phyloP scores from a whole-genome alignment of 2,797 vertebrate species.

The Podarcis lilfordi region DNA sequence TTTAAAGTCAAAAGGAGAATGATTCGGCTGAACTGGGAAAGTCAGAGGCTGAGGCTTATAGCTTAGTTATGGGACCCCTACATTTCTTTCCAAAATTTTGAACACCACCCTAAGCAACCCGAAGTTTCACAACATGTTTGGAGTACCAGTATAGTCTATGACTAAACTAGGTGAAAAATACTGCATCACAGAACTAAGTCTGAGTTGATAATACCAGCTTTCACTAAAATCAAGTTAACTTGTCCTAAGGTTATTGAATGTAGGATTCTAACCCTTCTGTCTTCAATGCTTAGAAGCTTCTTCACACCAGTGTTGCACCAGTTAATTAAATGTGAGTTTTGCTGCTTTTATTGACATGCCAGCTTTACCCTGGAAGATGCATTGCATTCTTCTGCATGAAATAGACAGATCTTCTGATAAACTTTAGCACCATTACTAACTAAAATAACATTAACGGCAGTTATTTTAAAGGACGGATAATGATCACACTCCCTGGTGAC shows the following conservation, averaged over 20 bases:
- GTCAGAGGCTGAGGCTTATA: background rate
- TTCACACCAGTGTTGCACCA: background rate
- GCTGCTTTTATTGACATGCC: background rate
- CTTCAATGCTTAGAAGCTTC: background rate
- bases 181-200: background rate
- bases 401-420: background rate
- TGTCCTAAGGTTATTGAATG: background rate
- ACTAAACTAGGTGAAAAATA: background rate
- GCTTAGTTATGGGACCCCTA: background rate
- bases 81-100: no score
- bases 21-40: background rate
- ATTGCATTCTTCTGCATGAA: background rate
- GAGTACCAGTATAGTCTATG: no score
- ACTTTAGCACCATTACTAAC: slow-evolving; percentile 19
- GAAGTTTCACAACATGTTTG: background rate
- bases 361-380: background rate
- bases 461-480: background rate
- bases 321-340: background rate
- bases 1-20: background rate
- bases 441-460: background rate
- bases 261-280: background rate
- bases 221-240: background rate
- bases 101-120: background rate
- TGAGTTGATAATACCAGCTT: background rate
- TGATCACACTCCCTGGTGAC: background rate